Base-by-base conservation (phyloP, 2,113 vertebrate genomes). In the Festucalex cinctus region DNA sequence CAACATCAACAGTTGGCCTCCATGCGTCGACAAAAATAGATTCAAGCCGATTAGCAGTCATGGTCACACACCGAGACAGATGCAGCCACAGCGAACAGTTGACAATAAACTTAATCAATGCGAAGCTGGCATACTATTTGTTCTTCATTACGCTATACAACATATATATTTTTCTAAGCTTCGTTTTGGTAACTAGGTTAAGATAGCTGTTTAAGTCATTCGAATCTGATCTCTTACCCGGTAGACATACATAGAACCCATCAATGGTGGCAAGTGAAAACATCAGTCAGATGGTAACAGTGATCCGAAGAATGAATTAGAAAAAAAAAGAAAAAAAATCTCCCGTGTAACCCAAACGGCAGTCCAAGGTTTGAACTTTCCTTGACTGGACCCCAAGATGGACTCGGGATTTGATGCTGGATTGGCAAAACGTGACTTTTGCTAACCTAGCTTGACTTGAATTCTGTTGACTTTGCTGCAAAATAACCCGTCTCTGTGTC, bases 41-140 rank as follows among this genome's bases (percentile, higher is more conserved):
- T 63, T 51, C 70, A 87, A 89, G 80, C 74, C 70, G 82, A 87
- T 88, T 86, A 86, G 20, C 43, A 54, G 63, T 66, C 73, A 75
- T 62, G 73, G 74, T 80, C 61, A 82, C 61, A 69, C 66, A 62
- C 60, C 9, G 16, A 43, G 9, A 26, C 12, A 41, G 49, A 70
- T 17, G 43, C 59, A n/a, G 54, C 22, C 20, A 62, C 59, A 24
- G 6, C 37, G 44, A 49, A 5, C 36, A 1, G 46, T 35, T 63
- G 1, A n/a, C 0, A 39, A 28, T 44, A 24, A 7, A 24, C 22
- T 26, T 26, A 24, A 53, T 2, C n/a, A 14, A 51, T 9, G 3
- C 9, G 3, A 51, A 51, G 20, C 9, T 3, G 48, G n/a, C 26
- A 14, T 1, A 4, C 7, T 57, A 32, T 57, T 57, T 32, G 54